These are phyloP conservation scores for Lota lota DNA, from an alignment of 2,113 vertebrate genomes.

Conservation along the genomic window DNA sequence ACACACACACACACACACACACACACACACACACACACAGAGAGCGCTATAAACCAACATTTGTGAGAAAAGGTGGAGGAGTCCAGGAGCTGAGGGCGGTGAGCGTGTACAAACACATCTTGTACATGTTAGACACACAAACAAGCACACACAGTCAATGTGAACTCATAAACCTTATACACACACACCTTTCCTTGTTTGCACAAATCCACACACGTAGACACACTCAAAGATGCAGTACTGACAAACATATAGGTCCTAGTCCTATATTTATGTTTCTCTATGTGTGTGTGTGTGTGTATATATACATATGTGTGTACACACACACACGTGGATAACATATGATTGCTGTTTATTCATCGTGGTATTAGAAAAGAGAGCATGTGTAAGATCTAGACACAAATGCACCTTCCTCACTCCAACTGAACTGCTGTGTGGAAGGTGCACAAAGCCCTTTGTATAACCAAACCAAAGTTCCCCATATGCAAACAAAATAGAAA, in stretches of 20 bases:
- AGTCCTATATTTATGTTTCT: too few relatives aligned
- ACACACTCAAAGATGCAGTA: constrained; percentile 6
- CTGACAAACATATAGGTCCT: neutral
- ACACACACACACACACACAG: too few relatives aligned
- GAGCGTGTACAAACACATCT: constrained; percentile 22
- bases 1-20: too few relatives aligned
- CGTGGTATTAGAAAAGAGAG: neutral
- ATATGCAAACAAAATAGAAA: too few relatives aligned
- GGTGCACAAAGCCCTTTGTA: too few relatives aligned
- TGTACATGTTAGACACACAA: constrained; percentile 11
- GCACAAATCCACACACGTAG: neutral
- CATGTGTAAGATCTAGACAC: neutral
- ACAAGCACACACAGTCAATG: constrained; percentile 3
- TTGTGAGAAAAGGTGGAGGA: constrained; percentile 27
- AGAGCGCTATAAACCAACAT: constrained; percentile 34
- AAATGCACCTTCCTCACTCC: too few relatives aligned
- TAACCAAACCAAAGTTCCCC: too few relatives aligned
- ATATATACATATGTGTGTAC: neutral
- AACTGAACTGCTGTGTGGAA: too few relatives aligned
- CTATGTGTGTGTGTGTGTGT: neutral
- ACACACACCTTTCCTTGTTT: too few relatives aligned
- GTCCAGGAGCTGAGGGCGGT: constrained; percentile 34
- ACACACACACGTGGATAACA: neutral
- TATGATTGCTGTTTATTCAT: neutral
- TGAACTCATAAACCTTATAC: neutral